Evolutionary conservation across 2,797 vertebrate genomes (phyloP), one percentile per base, ranked within the genome.

Genomic region (Phrynocephalus vlangalii): DNA sequence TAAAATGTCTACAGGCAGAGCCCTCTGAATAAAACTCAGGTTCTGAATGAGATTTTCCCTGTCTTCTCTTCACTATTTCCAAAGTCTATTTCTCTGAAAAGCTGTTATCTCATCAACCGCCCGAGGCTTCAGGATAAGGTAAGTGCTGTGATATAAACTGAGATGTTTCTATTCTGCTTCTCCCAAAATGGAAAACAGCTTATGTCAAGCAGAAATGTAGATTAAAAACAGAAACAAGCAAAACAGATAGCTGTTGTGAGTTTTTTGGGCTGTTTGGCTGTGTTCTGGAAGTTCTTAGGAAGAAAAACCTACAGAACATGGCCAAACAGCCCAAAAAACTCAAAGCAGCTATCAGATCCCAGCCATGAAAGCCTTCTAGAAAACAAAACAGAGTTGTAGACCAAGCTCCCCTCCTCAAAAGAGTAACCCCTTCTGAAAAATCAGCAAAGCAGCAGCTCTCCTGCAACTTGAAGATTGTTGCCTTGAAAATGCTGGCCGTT

Each of bases 11-110:
- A 75, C 85, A 97, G 96, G 96, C 96, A 91, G 90, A 96, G 93
- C 90, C 91, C 94, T 92, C 92, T 95, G 91, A 97, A 97, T 89
- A 96, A 93, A 94, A 95, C 95, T 87, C 63, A 78, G 85, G 91
- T 96, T 87, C 94, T 97, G 88, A 95, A 84, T 82, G 94, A 96
- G n/a, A 93, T 97, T 89, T 96, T 97, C 82, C 95, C 95, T 1
- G 38, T 92, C 86, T 95, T 95, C 76, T 95, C 91, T 72, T 90
- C 92, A 38, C 93, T 93, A 63, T 93, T 95, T 91, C 95, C 95
- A 87, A 96, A 94, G 94, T 83, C 94, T 7, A 38, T 94, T 80
- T 96, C 96, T 71, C 83, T 97, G 90, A 93, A 96, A 93, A 97
- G 92, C 89, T 97, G 97, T 92, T 95, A 96, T 86, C 94, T 95